Evolutionary conservation across 2,797 vertebrate species (phyloP).

Genomic region (Diglossa cyanea): DNA sequence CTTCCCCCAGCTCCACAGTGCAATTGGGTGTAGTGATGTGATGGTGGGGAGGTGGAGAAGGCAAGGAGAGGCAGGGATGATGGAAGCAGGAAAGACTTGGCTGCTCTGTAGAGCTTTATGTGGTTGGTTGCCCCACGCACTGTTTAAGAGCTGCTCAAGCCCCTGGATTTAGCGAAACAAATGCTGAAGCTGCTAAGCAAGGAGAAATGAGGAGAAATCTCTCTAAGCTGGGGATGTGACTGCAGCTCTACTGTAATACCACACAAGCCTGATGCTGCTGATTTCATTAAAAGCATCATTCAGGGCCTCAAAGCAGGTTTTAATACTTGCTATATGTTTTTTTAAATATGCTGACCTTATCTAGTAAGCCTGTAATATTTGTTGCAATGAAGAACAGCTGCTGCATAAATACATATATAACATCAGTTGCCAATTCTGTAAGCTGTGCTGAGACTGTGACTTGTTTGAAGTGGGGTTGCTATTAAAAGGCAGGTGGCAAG

Average conservation of each 20-base stretch:
- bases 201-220: conserved; percentile 42
- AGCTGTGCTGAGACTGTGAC: conserved; percentile 44
- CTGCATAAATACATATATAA: conserved; percentile 62
- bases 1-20: not conserved
- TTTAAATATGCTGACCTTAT: conserved; percentile 62
- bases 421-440: conserved; percentile 60
- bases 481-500: conserved; percentile 67
- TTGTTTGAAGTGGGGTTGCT: conserved; percentile 54
- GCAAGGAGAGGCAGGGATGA: not conserved
- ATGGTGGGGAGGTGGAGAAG: not conserved
- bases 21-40: not conserved
- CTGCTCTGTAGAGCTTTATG: not conserved
- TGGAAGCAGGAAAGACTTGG: not conserved
- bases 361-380: conserved; percentile 66
- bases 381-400: conserved; percentile 67
- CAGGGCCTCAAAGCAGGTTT: conserved; percentile 46
- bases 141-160: not conserved
- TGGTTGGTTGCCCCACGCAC: not conserved
- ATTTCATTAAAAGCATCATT: conserved; percentile 64
- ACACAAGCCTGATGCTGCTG: conserved; percentile 44
- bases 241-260: conserved; percentile 44
- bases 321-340: conserved; percentile 59
- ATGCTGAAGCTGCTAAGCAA: conserved; percentile 44
- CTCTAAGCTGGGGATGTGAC: conserved; percentile 29
- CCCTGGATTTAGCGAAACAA: conserved; percentile 20